Evolutionary conservation across 2,797 vertebrate species (phyloP).

Genomic region (Danio jaintianensis): DNA sequence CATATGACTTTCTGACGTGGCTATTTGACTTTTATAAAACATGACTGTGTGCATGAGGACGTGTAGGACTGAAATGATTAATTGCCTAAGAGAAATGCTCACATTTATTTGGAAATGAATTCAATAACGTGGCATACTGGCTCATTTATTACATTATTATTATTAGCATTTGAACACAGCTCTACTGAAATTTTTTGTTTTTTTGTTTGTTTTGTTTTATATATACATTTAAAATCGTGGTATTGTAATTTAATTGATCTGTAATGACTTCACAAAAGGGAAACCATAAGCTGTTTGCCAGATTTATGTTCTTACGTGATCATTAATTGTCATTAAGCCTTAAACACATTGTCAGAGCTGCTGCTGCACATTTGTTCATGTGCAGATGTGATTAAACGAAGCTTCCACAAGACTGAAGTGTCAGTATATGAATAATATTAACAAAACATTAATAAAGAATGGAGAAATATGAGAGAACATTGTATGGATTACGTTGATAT

Average conservation of each 20-base stretch:
- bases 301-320: not conserved
- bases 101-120: not conserved
- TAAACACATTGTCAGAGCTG: not conserved
- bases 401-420: not conserved
- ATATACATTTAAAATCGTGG: no score
- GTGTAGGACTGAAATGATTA: not conserved
- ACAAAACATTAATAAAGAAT: not conserved
- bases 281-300: no score
- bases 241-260: not conserved
- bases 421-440: not conserved
- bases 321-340: not conserved
- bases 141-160: not conserved
- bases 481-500: no score
- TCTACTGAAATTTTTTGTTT: not conserved
- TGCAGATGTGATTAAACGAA: not conserved
- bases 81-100: not conserved
- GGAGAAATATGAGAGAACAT: no score
- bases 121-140: not conserved
- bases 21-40: not conserved
- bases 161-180: not conserved
- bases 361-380: not conserved
- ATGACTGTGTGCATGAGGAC: not conserved
- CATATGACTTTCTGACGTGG: no score
- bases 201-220: no score
- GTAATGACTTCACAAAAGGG: not conserved